Evolutionary conservation across 2,113 vertebrate genomes (phyloP).

Genomic region (Dicentrarchus labrax): DNA sequence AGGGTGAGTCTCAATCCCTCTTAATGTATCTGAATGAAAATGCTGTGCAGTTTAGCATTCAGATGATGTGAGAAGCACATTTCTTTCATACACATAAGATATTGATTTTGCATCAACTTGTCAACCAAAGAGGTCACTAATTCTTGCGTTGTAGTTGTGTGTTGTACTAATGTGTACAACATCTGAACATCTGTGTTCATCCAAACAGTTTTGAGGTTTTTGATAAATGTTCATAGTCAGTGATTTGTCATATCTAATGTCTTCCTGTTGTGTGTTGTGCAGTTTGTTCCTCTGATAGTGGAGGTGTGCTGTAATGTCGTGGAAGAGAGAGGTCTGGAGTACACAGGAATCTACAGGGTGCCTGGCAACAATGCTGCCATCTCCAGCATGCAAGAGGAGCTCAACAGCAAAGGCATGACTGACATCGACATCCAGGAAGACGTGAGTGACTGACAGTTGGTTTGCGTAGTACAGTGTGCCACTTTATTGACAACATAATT

Average conservation of each 20-base stretch:
- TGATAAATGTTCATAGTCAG: not conserved
- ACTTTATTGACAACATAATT: slow-evolving; percentile 12
- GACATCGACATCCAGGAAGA: slow-evolving; percentile 94
- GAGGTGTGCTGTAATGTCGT: slow-evolving; percentile 98
- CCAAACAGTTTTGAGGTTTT: not conserved
- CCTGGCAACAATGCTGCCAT: slow-evolving; percentile 98
- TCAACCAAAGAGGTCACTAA: not conserved
- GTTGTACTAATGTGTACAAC: not conserved
- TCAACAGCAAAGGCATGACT: slow-evolving; percentile 93
- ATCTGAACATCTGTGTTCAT: not conserved
- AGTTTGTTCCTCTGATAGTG: slow-evolving; percentile 98
- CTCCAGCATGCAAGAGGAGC: slow-evolving; percentile 98
- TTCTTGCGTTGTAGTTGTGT: not conserved
- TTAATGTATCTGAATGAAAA: not conserved
- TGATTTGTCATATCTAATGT: not conserved
- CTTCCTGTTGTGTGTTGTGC: slow-evolving; percentile 46
- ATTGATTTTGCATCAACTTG: not conserved
- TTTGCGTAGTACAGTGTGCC: not conserved
- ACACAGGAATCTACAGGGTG: slow-evolving; percentile 98
- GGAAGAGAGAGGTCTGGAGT: slow-evolving; percentile 97
- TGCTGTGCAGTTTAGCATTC: not conserved
- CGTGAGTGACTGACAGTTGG: slow-evolving; percentile 67
- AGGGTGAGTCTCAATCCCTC: slow-evolving; percentile 83
- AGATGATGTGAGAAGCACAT: not conserved
- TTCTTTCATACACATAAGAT: not conserved